phyloP scores from a whole-genome alignment of 1,140 invertebrate species.

The Stegodyphus dumicola region DNA sequence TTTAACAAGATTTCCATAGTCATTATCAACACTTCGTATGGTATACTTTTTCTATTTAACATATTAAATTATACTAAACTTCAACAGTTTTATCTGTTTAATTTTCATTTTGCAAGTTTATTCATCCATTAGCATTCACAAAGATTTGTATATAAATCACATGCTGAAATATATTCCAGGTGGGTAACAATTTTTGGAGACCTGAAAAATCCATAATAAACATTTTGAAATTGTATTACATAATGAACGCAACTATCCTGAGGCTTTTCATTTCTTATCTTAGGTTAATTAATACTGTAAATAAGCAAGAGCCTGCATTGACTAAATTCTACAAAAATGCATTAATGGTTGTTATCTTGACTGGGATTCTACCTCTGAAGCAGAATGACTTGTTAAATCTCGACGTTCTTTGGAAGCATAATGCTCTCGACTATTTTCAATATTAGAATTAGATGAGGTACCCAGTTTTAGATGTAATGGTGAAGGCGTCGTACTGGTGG shows the following conservation, averaged over 20 bases:
- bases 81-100: not conserved
- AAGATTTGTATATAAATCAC: not conserved
- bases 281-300: slow-evolving; percentile 50
- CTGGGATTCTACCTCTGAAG: slow-evolving; percentile 26
- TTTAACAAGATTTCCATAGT: not conserved
- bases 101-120: too few relatives aligned
- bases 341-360: slow-evolving; percentile 43
- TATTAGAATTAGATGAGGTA: slow-evolving; percentile 13
- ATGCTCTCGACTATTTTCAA: slow-evolving; percentile 9
- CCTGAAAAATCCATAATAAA: too few relatives aligned
- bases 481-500: slow-evolving; percentile 28
- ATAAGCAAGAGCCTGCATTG: slow-evolving; percentile 34
- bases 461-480: slow-evolving; percentile 36
- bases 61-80: slow-evolving; percentile 6
- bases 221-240: too few relatives aligned
- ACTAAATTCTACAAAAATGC: slow-evolving; percentile 43
- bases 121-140: too few relatives aligned
- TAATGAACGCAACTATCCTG: not conserved
- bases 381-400: slow-evolving; percentile 7
- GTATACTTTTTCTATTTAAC: not conserved
- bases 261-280: slow-evolving; percentile 22
- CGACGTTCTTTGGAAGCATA: slow-evolving; percentile 23
- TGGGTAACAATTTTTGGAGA: too few relatives aligned
- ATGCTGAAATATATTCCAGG: too few relatives aligned
- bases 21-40: too few relatives aligned